A percentile compares a stretch with the other conserved stretches of the same genome.
Evolutionary conservation across 2,797 vertebrate species (phyloP).

Genomic region (Pseudochirops cupreus): DNA sequence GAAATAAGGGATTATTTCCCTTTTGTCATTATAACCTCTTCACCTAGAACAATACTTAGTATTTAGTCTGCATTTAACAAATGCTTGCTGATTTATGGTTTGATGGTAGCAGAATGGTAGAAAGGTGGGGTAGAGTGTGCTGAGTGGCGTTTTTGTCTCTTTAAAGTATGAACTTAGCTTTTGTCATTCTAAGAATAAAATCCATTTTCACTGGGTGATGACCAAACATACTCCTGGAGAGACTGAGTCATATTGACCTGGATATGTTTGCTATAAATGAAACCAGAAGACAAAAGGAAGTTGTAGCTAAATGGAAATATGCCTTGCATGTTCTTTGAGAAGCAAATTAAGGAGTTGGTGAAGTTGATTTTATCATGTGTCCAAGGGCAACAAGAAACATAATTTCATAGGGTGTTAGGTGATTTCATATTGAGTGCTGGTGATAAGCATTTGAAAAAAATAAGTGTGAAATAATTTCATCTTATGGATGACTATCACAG

Average conservation of each 20-base stretch:
- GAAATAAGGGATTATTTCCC: neutral
- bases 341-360: neutral
- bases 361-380: neutral
- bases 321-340: neutral
- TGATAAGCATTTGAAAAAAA: neutral
- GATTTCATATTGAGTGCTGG: neutral
- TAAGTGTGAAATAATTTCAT: neutral
- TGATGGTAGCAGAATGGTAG: neutral
- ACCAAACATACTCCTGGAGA: neutral
- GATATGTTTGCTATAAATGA: neutral
- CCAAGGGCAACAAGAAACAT: neutral
- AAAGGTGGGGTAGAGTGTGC: neutral
- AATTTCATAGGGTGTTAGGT: neutral
- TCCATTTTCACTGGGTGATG: neutral
- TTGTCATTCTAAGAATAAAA: neutral
- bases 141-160: neutral
- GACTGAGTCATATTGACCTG: neutral
- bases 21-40: neutral
- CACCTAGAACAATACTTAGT: neutral
- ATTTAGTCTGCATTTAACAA: neutral
- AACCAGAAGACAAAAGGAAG: neutral
- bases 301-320: neutral
- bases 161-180: neutral
- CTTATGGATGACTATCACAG: neutral
- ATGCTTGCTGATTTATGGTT: neutral